phyloP scores from a whole-genome alignment of 2,113 vertebrate genomes.

The Callipepla californica region DNA sequence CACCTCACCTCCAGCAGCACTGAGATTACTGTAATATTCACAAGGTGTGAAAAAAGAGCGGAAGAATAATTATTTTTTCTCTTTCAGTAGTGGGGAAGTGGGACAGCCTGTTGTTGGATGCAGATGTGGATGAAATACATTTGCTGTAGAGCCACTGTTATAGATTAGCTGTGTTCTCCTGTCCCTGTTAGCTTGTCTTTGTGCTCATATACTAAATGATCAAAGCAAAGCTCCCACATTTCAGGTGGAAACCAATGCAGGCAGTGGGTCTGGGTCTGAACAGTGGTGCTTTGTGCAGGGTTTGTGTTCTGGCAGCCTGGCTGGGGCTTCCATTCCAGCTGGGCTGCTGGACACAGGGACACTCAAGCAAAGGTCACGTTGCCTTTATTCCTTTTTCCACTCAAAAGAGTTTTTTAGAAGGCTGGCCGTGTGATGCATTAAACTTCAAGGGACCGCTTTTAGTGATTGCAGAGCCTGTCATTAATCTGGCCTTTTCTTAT shows the following conservation, averaged over 20 bases:
- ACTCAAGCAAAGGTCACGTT: background rate
- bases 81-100: background rate
- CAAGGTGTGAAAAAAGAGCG: background rate
- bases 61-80: background rate
- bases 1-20: background rate
- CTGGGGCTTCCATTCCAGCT: background rate
- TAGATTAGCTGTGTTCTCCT: background rate
- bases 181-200: background rate
- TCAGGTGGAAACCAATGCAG: background rate
- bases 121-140: background rate
- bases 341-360: background rate
- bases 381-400: background rate
- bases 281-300: background rate
- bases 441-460: background rate
- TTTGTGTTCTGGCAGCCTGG: background rate
- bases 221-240: background rate
- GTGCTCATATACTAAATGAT: background rate
- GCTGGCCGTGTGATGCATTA: background rate
- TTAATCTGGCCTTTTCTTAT: constrained; percentile 28
- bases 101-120: background rate
- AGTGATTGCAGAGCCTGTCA: constrained; percentile 5
- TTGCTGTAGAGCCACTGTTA: background rate
- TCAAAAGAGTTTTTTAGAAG: background rate
- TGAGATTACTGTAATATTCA: background rate
- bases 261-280: background rate